phyloP scores from a whole-genome alignment of 2,113 vertebrate genomes.

The Stercorarius parasiticus region DNA sequence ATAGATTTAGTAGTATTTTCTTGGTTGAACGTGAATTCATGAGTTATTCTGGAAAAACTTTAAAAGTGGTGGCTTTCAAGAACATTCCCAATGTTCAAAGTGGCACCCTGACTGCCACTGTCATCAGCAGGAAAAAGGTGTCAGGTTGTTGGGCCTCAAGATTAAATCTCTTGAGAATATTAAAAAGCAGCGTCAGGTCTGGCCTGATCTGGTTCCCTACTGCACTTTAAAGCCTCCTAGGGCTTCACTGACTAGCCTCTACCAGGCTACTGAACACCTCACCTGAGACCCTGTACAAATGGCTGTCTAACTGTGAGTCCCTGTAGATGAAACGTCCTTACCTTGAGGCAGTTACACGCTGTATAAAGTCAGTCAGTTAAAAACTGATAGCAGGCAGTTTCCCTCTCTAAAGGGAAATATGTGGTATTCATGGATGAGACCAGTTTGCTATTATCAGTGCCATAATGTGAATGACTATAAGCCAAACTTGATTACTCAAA shows the following conservation, averaged over 20 bases:
- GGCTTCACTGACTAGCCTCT: neutral
- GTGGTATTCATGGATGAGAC: neutral
- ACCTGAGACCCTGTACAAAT: neutral
- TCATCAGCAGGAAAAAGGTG: neutral
- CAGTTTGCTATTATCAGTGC: neutral
- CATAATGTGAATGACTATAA: neutral
- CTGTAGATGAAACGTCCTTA: neutral
- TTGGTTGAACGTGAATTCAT: neutral
- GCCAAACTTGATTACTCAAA: conserved; percentile 13
- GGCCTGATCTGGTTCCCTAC: neutral
- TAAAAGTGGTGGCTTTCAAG: neutral
- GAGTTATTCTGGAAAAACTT: neutral
- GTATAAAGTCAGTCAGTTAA: neutral
- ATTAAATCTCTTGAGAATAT: neutral
- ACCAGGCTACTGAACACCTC: neutral
- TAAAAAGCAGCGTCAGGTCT: neutral
- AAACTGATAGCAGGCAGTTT: neutral
- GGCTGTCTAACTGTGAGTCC: neutral
- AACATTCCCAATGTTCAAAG: neutral
- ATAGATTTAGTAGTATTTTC: neutral
- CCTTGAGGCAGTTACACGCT: neutral
- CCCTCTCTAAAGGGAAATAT: neutral
- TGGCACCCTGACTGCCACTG: neutral
- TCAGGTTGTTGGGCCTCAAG: neutral
- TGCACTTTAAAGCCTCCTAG: neutral